Evolutionary conservation across 2,113 vertebrate species (phyloP).

Genomic region (Tenrec ecaudatus): DNA sequence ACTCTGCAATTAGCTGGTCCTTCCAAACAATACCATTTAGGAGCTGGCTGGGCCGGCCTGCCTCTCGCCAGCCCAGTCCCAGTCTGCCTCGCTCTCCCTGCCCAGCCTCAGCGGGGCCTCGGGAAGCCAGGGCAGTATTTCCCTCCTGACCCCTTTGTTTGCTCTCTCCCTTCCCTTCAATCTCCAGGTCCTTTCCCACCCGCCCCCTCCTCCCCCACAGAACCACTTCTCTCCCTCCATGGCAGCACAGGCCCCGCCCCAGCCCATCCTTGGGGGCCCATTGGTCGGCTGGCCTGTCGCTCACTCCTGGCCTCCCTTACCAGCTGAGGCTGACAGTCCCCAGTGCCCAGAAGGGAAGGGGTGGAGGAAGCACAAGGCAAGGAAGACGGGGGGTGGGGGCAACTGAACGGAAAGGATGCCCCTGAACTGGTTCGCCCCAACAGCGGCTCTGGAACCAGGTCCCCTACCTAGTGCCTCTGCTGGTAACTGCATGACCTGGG

Average conservation of each 20-base stretch:
- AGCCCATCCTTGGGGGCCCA: slow-evolving; percentile 58
- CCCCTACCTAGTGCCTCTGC: neutral
- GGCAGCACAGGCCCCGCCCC: slow-evolving; percentile 75
- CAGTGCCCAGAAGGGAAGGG: slow-evolving; percentile 69
- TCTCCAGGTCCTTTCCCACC: slow-evolving; percentile 77
- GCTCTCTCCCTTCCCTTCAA: slow-evolving; percentile 78
- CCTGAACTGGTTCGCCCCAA: neutral
- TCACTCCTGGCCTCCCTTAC: slow-evolving; percentile 73
- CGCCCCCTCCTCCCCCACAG: slow-evolving; percentile 70
- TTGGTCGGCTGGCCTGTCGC: slow-evolving; percentile 68
- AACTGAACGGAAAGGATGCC: neutral
- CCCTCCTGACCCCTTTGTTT: slow-evolving; percentile 79
- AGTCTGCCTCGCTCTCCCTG: slow-evolving; percentile 46
- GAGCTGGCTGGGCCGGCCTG: neutral
- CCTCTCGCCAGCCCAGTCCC: slow-evolving; percentile 4
- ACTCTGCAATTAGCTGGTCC: slow-evolving; percentile 60
- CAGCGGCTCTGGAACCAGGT: neutral
- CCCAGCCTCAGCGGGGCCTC: slow-evolving; percentile 67
- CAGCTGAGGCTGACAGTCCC: slow-evolving; percentile 65
- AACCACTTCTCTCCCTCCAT: slow-evolving; percentile 75
- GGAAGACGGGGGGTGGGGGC: neutral
- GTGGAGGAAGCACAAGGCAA: neutral
- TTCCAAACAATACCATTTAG: slow-evolving; percentile 76
- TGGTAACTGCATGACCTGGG: neutral
- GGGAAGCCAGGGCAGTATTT: slow-evolving; percentile 75